Evolutionary conservation across 2,888 invertebrate species (phyloP).

Genomic region (Bursaphelenchus okinawaensis): DNA sequence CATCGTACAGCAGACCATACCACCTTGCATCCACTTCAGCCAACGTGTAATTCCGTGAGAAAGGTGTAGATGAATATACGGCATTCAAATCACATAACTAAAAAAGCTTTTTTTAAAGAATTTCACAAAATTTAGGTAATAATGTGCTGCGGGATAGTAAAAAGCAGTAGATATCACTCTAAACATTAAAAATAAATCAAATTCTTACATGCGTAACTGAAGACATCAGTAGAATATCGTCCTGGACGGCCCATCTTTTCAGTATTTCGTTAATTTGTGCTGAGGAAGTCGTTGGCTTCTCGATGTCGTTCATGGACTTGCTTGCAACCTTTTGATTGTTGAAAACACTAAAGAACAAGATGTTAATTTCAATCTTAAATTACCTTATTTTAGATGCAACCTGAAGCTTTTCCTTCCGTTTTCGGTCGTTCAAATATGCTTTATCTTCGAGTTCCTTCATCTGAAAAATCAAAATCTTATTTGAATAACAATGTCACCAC

Average conservation of each 20-base stretch:
- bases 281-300: slow-evolving; percentile 5
- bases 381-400: slow-evolving; percentile 2
- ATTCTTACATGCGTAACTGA: slow-evolving; percentile 76
- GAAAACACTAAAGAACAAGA: not conserved
- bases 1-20: slow-evolving; percentile 90
- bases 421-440: slow-evolving; percentile 2
- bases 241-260: slow-evolving; percentile 92
- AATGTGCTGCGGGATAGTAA: not conserved
- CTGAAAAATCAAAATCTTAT: not conserved
- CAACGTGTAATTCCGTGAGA: slow-evolving; percentile 87
- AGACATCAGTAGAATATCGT: slow-evolving; percentile 85
- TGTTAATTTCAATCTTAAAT: not conserved
- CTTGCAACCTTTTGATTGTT: not conserved
- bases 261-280: slow-evolving; percentile 57
- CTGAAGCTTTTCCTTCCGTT: slow-evolving; percentile 11
- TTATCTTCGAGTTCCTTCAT: slow-evolving; percentile 11
- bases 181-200: not conserved
- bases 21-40: slow-evolving; percentile 90
- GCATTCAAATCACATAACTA: slow-evolving; percentile 66
- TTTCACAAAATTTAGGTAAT: not conserved
- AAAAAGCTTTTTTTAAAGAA: no score
- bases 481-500: not conserved
- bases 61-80: slow-evolving; percentile 84
- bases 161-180: slow-evolving; percentile 4
- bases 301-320: slow-evolving; percentile 17